Percentiles rank a stretch among this genome's conserved stretches.
Evolutionary conservation across 2,888 invertebrate species (phyloP).

Genomic region (Saturnia pavonia): DNA sequence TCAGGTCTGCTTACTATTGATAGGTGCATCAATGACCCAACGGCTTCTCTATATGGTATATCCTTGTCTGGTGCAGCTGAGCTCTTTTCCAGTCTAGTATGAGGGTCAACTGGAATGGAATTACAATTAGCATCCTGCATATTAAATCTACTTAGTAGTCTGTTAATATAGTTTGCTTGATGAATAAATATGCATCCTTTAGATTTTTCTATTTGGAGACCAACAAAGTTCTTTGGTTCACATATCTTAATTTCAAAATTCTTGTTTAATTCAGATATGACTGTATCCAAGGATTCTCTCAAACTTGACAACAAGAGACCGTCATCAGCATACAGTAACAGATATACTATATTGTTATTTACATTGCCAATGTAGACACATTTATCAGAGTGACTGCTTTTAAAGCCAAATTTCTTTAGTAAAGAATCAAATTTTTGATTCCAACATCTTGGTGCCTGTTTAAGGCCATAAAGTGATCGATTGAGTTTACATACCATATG

Average conservation of each 20-base stretch:
- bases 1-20: conserved; percentile 13
- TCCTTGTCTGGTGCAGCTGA: neutral
- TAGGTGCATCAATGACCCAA: conserved; percentile 6
- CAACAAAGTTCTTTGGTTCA: neutral
- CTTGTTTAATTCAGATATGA: neutral
- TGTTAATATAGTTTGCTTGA: neutral
- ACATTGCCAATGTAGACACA: neutral
- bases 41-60: neutral
- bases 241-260: neutral
- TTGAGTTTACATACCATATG: conserved; percentile 22
- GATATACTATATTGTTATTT: neutral
- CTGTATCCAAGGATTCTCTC: no score
- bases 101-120: neutral
- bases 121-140: neutral
- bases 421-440: conserved; percentile 9
- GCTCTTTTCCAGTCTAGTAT: neutral
- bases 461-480: conserved; percentile 25
- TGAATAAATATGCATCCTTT: neutral
- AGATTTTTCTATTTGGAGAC: conserved; percentile 1
- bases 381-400: neutral
- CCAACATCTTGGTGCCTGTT: conserved; percentile 22
- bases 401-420: conserved; percentile 10
- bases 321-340: conserved; percentile 9
- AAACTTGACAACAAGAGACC: neutral
- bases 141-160: neutral